phyloP scores from a whole-genome alignment of 1,140 invertebrate species.

The Anoplophora glabripennis region DNA sequence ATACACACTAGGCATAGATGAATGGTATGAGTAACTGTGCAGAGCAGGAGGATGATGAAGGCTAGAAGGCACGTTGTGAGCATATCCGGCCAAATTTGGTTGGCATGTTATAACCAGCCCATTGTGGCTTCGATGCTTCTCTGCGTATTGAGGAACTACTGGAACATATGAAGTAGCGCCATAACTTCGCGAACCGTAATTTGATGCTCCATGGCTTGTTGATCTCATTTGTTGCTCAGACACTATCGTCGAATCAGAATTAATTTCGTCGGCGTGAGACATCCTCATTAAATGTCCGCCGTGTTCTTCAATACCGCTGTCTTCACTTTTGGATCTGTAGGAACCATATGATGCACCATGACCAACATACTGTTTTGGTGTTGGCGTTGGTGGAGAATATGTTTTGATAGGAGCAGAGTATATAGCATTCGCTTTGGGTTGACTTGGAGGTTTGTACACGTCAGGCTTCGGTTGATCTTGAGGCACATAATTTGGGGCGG shows the following conservation, averaged over 20 bases:
- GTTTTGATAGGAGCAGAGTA: slow-evolving; percentile 15
- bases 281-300: neutral
- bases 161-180: neutral
- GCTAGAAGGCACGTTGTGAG: slow-evolving; percentile 20
- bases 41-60: slow-evolving; percentile 2
- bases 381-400: neutral
- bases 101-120: slow-evolving; percentile 47
- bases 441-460: neutral
- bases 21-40: neutral
- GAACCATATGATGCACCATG: slow-evolving; percentile 8
- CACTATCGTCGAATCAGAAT: slow-evolving; percentile 4
- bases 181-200: neutral
- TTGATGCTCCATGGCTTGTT: neutral
- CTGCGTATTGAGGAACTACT: slow-evolving; percentile 13
- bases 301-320: slow-evolving; percentile 3
- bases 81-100: slow-evolving; percentile 45
- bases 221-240: slow-evolving; percentile 15
- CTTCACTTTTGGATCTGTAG: slow-evolving; percentile 10
- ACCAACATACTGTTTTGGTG: neutral
- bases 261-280: slow-evolving; percentile 17
- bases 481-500: slow-evolving; percentile 3
- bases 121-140: slow-evolving; percentile 31
- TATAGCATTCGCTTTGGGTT: slow-evolving; percentile 27
- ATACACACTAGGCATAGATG: slow-evolving; percentile 23
- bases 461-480: slow-evolving; percentile 3